These are phyloP conservation scores for Verasper variegatus DNA, from an alignment of 2,113 vertebrate species.

Conservation along the genomic window DNA sequence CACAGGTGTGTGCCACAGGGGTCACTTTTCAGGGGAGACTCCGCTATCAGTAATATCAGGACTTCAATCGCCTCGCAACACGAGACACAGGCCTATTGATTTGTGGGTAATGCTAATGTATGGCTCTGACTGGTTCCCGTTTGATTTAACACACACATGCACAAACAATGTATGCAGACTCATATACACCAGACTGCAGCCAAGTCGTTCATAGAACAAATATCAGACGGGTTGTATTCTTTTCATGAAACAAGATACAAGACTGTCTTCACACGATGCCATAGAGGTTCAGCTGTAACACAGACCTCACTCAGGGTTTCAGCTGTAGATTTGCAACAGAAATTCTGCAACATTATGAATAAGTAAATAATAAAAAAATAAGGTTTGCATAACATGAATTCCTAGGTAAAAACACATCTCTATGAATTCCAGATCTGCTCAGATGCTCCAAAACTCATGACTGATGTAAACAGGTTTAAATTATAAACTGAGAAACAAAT, in stretches of 20 bases:
- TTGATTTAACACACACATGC: conserved; percentile 9
- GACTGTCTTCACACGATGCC: conserved; percentile 15
- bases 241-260: conserved; percentile 22
- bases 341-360: too few species aligned
- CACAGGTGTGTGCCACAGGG: not conserved
- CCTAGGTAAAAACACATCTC: too few species aligned
- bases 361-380: too few species aligned
- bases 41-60: conserved; percentile 33
- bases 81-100: conserved; percentile 58
- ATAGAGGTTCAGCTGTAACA: not conserved
- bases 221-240: not conserved
- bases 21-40: conserved; percentile 7
- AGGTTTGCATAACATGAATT: too few species aligned
- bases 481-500: too few species aligned
- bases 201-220: conserved; percentile 33
- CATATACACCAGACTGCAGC: not conserved
- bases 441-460: too few species aligned
- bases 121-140: conserved; percentile 26
- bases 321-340: not conserved
- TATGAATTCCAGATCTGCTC: too few species aligned
- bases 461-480: too few species aligned
- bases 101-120: conserved; percentile 52
- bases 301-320: not conserved
- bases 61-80: conserved; percentile 42
- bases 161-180: not conserved